A percentile compares a stretch with the other conserved stretches of the same genome.
Conservation (phyloP, 1,140 invertebrate genomes). For the Brachionus rotundiformis region DNA sequence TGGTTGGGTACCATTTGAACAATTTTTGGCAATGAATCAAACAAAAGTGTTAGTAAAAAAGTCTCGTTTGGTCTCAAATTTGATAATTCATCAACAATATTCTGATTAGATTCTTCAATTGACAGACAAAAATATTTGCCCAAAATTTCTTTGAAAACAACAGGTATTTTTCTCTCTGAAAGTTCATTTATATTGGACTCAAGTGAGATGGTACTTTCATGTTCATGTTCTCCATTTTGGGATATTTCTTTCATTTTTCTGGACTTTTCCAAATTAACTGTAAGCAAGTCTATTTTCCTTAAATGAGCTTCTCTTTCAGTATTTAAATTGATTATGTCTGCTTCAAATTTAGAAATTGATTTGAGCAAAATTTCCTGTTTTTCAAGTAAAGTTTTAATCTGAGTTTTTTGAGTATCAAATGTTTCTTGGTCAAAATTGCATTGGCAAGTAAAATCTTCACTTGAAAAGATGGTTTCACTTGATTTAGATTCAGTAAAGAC, state of each 20-base stretch:
- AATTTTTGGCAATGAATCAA: slow-evolving; percentile 21
- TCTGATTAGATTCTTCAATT: background rate
- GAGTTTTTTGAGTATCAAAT: slow-evolving; percentile 44
- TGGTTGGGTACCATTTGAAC: background rate
- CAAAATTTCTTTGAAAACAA: slow-evolving; percentile 33
- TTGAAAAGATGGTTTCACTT: background rate
- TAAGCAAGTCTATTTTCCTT: slow-evolving; percentile 49
- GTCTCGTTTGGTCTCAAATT: background rate
- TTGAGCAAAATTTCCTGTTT: slow-evolving; percentile 47
- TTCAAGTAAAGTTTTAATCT: slow-evolving; percentile 42
- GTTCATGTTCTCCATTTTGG: background rate
- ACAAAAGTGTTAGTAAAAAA: slow-evolving; percentile 1
- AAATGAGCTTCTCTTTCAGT: background rate
- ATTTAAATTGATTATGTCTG: slow-evolving; percentile 27
- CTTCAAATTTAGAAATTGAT: slow-evolving; percentile 38
- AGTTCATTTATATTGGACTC: background rate
- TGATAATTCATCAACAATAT: background rate
- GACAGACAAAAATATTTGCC: background rate
- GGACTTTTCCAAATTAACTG: slow-evolving; percentile 26
- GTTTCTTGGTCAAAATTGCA: slow-evolving; percentile 43
- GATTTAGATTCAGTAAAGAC: background rate
- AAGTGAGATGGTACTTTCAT: background rate
- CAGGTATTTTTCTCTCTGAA: slow-evolving; percentile 11
- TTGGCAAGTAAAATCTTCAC: background rate
- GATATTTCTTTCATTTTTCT: slow-evolving; percentile 17